Base-by-base conservation (phyloP, 2,888 invertebrate genomes). In the Caenorhabditis angaria region DNA sequence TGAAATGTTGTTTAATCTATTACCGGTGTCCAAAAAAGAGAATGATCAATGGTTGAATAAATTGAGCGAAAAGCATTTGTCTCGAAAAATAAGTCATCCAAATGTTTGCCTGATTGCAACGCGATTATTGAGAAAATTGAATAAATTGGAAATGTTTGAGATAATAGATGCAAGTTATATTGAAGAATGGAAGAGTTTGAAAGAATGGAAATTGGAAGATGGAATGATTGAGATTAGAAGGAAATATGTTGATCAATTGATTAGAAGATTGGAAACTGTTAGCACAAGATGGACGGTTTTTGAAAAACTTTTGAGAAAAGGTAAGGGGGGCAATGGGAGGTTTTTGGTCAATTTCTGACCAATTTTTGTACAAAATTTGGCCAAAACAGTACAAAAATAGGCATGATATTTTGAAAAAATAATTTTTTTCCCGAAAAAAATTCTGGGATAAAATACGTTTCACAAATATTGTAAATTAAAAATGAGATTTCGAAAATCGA, bases 121-220 rank as follows among this genome's bases (percentile, higher is more conserved):
- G 12, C 10, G 18, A 54, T 8, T n/a, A 27, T 54, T 54, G 12
- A 54, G 27, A 54, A 8, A 22, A 12, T 54, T 27, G 25, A 54
- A 54, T 4, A 25, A 24, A 27, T 18, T 41, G 18, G 18, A 54
- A 12, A 54, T 25, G 54, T 54, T 54, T 27, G 35, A 67, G 48
- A 64, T 47, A 6, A 50, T 67, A 6, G 72, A 72, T 59, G 32
- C 51, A 24, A 57, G 35, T 12, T 63, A 57, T n/a, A 24, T 72
- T 1, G 54, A 54, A 54, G 72, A 72, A n/a, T 72, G 72, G 72
- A 67, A 67, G 32, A 24, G 18, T 2, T 61, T 72, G 22, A 8
- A 2, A 29, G 25, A 35, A 2, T 72, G 72, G 67, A 67, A 59
- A 12, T 59, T 59, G 22, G 50, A 47, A 5, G 27, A 20, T 1